Conservation (phyloP, 2,113 vertebrate species). For the Sylvia atricapilla region DNA sequence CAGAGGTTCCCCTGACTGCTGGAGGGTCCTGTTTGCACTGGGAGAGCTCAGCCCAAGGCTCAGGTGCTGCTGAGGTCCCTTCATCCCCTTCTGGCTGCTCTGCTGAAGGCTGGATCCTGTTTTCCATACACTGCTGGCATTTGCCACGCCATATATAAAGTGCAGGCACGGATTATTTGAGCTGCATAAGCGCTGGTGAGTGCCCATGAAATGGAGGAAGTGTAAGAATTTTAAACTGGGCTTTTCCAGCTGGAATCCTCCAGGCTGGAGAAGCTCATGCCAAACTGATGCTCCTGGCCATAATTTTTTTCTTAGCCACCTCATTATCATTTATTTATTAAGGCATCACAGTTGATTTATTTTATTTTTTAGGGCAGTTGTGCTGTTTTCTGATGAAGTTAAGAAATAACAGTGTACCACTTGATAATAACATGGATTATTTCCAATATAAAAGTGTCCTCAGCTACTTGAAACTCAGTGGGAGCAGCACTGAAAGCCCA, state of each 20-base stretch:
- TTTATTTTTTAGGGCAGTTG: neutral
- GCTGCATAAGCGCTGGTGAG: neutral
- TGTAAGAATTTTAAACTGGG: neutral
- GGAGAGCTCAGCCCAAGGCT: neutral
- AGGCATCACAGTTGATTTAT: neutral
- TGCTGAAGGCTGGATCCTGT: neutral
- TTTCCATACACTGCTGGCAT: neutral
- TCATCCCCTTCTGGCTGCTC: neutral
- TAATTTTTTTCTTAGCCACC: neutral
- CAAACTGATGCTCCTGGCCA: neutral
- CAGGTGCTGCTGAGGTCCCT: neutral
- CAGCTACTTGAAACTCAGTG: neutral
- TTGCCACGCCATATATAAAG: fast-evolving
- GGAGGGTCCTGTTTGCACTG: neutral
- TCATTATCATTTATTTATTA: neutral
- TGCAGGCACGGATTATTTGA: neutral
- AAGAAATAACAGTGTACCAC: neutral
- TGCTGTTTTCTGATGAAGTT: neutral
- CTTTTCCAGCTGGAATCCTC: neutral
- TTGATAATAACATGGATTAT: neutral
- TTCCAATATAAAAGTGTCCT: neutral
- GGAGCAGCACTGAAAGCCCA: neutral
- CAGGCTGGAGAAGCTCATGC: neutral
- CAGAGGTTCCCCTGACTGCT: neutral
- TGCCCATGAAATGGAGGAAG: neutral